phyloP scores from a whole-genome alignment of 2,888 invertebrate species.

The Sinelater perroti region DNA sequence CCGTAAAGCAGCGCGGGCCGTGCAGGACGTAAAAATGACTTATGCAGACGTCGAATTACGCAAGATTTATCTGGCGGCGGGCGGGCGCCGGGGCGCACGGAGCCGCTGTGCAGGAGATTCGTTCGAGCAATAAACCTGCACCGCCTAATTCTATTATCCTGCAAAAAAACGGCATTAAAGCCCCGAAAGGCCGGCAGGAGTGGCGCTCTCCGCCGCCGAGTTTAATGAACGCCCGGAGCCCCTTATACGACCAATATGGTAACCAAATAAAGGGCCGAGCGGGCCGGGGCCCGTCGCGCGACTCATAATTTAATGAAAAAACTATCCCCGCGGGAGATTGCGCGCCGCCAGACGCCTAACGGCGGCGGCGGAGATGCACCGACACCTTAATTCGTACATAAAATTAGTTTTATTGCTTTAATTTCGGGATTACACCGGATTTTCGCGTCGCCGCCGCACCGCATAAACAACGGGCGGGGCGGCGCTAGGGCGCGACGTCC shows the following conservation, averaged over 20 bases:
- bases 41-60: too few relatives aligned
- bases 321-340: conserved; percentile 19
- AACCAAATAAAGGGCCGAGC: conserved; percentile 19
- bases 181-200: conserved; percentile 28
- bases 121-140: conserved; percentile 26
- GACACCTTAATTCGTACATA: conserved; percentile 40
- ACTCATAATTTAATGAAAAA: conserved; percentile 30
- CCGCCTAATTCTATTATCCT: conserved; percentile 29
- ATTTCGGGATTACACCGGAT: conserved; percentile 42
- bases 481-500: not conserved
- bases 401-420: conserved; percentile 49
- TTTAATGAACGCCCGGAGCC: conserved; percentile 28
- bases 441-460: conserved; percentile 13
- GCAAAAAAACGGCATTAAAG: conserved; percentile 30
- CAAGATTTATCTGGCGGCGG: too few relatives aligned
- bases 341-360: conserved; percentile 6
- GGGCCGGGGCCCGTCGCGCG: conserved; percentile 8
- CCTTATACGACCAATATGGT: conserved; percentile 26
- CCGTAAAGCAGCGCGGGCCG: too few relatives aligned
- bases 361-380: conserved; percentile 28
- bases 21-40: too few relatives aligned
- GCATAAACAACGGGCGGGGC: conserved; percentile 18
- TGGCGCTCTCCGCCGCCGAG: conserved; percentile 17
- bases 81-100: not conserved
- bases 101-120: conserved; percentile 22